These are phyloP conservation scores for Hippopotamus amphibius DNA, from an alignment of 2,113 vertebrate genomes.

Conservation along the genomic window DNA sequence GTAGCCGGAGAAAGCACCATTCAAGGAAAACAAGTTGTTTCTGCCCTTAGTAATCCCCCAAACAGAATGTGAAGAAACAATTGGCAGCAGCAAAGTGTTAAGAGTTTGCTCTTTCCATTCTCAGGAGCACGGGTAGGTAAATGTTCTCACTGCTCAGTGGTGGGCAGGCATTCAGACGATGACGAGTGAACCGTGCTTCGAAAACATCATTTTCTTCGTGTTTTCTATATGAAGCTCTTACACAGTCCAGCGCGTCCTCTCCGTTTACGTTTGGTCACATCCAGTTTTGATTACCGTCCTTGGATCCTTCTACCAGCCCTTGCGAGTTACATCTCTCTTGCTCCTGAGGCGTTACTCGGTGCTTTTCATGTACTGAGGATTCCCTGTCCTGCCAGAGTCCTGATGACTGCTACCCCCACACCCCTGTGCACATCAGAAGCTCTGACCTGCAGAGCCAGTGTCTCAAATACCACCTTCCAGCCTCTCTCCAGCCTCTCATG, in stretches of 20 bases:
- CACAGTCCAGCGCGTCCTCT: slow-evolving; percentile 22
- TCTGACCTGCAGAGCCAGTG: not conserved
- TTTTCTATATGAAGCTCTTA: not conserved
- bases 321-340: not conserved
- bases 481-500: not conserved
- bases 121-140: not conserved
- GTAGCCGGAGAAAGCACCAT: not conserved
- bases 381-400: not conserved
- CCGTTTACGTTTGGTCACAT: slow-evolving; percentile 74
- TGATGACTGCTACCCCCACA: not conserved
- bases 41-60: slow-evolving; percentile 17
- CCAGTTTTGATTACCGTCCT: slow-evolving; percentile 35
- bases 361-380: not conserved
- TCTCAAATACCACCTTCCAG: not conserved
- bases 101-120: not conserved
- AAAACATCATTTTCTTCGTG: not conserved
- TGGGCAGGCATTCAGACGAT: not conserved
- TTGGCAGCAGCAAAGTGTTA: not conserved
- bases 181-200: not conserved
- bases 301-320: not conserved
- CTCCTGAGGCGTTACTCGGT: not conserved
- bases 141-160: not conserved
- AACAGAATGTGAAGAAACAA: slow-evolving; percentile 55
- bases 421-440: not conserved
- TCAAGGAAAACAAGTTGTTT: slow-evolving; percentile 24